phyloP scores from a whole-genome alignment of 1,140 invertebrate genomes.

The Drosophila repletoides region DNA sequence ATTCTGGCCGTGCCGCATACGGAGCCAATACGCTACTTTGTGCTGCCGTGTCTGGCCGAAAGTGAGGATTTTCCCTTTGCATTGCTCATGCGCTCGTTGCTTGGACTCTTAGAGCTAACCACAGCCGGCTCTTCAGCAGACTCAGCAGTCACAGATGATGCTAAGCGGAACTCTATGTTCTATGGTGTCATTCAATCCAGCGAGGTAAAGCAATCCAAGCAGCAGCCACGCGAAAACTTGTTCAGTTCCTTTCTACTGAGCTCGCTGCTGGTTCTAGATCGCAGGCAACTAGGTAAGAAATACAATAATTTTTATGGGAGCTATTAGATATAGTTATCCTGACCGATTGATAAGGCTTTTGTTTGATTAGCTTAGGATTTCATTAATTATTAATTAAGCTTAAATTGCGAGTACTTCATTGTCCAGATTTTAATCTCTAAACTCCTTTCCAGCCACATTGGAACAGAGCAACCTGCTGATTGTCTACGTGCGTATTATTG shows the following conservation, averaged over 20 bases:
- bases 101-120: slow-evolving; percentile 28
- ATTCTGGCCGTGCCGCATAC: slow-evolving; percentile 84
- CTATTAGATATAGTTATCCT: no score
- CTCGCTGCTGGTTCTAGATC: slow-evolving; percentile 87
- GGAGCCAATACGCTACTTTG: slow-evolving; percentile 84
- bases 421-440: not conserved
- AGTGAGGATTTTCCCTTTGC: slow-evolving; percentile 84
- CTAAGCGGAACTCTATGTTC: slow-evolving; percentile 31
- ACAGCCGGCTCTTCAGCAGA: not conserved
- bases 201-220: not conserved
- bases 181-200: not conserved
- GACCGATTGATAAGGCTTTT: no score
- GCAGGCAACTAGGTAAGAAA: slow-evolving; percentile 85
- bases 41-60: slow-evolving; percentile 84
- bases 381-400: no score
- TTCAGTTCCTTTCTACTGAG: slow-evolving; percentile 83
- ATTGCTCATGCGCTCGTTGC: slow-evolving; percentile 74
- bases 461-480: slow-evolving; percentile 53
- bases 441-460: slow-evolving; percentile 19
- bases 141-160: not conserved
- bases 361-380: no score
- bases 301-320: not conserved
- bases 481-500: slow-evolving; percentile 72
- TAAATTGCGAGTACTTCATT: no score
- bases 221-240: slow-evolving; percentile 23